phyloP scores from a whole-genome alignment of 2,113 vertebrate species.

The Climacteris rufus region DNA sequence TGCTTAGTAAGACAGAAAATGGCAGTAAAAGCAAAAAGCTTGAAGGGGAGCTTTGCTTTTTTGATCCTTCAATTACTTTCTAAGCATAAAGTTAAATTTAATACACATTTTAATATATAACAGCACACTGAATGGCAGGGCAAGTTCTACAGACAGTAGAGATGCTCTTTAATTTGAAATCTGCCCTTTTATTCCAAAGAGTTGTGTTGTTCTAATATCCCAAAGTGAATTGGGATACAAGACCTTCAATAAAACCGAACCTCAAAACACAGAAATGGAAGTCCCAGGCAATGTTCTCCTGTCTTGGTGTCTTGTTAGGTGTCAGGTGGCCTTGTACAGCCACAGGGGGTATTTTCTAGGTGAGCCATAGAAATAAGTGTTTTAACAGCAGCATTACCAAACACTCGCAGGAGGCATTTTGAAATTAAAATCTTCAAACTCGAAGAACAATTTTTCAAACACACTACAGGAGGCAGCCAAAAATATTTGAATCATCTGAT shows the following conservation, averaged over 20 bases:
- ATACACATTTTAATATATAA: neutral
- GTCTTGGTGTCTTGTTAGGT: neutral
- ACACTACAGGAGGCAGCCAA: neutral
- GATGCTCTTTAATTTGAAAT: neutral
- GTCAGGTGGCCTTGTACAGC: neutral
- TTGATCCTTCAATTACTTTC: slow-evolving; percentile 18
- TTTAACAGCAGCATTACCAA: neutral
- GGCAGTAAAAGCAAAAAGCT: slow-evolving; percentile 43
- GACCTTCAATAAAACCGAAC: neutral
- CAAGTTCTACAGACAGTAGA: neutral
- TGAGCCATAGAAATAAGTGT: neutral
- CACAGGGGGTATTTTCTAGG: neutral
- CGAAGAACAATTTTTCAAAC: neutral
- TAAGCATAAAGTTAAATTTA: neutral
- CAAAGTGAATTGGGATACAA: neutral
- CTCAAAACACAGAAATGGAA: neutral
- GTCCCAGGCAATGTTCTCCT: neutral
- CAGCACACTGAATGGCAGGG: neutral
- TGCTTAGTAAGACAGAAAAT: slow-evolving; percentile 38
- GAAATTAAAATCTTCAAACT: neutral
- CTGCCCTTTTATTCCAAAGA: neutral
- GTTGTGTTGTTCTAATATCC: neutral
- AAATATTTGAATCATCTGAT: neutral
- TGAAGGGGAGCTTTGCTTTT: slow-evolving; percentile 38
- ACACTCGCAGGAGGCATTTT: neutral